Evolutionary conservation across 92 coral and sea anemone species (phyloP).

Genomic region (Actinernus sp.): DNA sequence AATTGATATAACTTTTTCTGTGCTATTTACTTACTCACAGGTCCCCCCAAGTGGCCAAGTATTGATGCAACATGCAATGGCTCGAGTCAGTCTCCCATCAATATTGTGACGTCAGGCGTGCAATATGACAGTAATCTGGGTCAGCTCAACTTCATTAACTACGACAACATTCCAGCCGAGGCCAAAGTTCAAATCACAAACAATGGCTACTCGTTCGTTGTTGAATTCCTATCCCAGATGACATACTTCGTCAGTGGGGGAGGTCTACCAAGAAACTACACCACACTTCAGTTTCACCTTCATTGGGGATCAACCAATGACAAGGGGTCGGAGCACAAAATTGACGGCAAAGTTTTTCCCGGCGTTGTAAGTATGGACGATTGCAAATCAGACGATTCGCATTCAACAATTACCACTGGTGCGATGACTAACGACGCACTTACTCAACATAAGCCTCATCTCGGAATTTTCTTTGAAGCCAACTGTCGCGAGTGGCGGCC

Average conservation of each 20-base stretch:
- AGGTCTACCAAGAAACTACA: slow-evolving; percentile 33
- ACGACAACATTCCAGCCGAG: neutral
- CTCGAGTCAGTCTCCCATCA: slow-evolving; percentile 61
- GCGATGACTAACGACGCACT: too few species aligned
- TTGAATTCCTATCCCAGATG: neutral
- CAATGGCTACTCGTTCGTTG: slow-evolving; percentile 13
- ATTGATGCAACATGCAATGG: slow-evolving; percentile 3
- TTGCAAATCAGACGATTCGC: too few species aligned
- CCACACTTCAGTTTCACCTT: slow-evolving; percentile 43
- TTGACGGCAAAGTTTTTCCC: slow-evolving; percentile 66
- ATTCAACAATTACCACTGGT: too few species aligned
- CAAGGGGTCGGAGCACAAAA: slow-evolving; percentile 77
- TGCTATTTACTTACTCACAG: too few species aligned
- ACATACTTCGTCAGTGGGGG: slow-evolving; percentile 51
- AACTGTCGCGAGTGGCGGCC: too few species aligned
- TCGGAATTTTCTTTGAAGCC: too few species aligned
- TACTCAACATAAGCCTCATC: too few species aligned
- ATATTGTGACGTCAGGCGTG: slow-evolving; percentile 38
- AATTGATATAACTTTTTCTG: too few species aligned
- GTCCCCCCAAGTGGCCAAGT: slow-evolving; percentile 44
- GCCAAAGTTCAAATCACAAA: slow-evolving; percentile 3
- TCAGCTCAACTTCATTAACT: slow-evolving; percentile 28
- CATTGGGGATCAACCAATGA: slow-evolving; percentile 77
- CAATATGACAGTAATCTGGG: slow-evolving; percentile 41
- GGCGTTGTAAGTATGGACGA: slow-evolving; percentile 74